Base-by-base conservation (phyloP, 2,888 invertebrate genomes). In the Hermodice carunculata region DNA sequence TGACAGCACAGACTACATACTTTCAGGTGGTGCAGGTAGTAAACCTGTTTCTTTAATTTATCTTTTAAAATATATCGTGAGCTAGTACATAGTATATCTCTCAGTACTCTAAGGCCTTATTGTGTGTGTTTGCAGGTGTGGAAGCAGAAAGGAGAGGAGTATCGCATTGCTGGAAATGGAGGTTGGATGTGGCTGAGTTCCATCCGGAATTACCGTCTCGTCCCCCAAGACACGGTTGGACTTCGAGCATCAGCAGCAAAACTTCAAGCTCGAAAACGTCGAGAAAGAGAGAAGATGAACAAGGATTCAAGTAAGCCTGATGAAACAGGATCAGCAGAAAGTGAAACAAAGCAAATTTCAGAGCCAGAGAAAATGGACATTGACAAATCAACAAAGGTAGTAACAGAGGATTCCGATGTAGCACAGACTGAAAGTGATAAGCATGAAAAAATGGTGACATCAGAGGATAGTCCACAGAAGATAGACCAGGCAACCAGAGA, bases 71-170 rank as follows among this genome's bases (percentile, higher is more conserved):
- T n/a, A n/a, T n/a, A n/a, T n/a, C n/a, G n/a, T n/a, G n/a, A n/a
- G n/a, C n/a, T n/a, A n/a, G n/a, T n/a, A n/a, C n/a, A n/a, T n/a
- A n/a, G n/a, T n/a, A n/a, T n/a, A n/a, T n/a, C n/a, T n/a, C n/a
- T n/a, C n/a, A n/a, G 6, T 43, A 24, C 4, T n/a, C 22, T 26
- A 17, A 44, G 40, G n/a, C 24, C 5, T n/a, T n/a, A 5, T 42
- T 34, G 6, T 34, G n/a, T 49, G 44, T 43, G 64, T 32, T 63
- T 63, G 2, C 67, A 85, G 85, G 82, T 85, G n/a, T 85, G 95
- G 94, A 98, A 98, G 85, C 96, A 97, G 87, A 97, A 96, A 86
- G 98, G 98, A 0, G 99, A 99, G 87, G 98, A 98, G 80, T 99
- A 98, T 85, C 90, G 99, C 71, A 92, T 98, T 46, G 96, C 96